These are phyloP conservation scores for Sebastiscus tertius DNA, from an alignment of 2,797 vertebrate species.

Conservation along the genomic window DNA sequence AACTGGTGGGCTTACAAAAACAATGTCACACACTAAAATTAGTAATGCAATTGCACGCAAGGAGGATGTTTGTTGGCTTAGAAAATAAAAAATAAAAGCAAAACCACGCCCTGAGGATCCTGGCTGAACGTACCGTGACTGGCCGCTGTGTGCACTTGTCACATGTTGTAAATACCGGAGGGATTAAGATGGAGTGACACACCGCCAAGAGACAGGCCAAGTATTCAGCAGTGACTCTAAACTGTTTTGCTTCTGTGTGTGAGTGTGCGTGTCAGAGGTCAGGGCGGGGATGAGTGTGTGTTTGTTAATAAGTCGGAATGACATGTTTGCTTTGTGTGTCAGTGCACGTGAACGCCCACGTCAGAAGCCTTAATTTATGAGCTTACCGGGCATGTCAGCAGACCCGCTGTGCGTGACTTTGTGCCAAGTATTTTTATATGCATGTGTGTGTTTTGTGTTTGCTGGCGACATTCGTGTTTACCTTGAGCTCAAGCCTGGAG, in stretches of 20 bases:
- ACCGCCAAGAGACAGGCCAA: not conserved
- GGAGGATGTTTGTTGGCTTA: not conserved
- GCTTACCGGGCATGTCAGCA: slow-evolving; percentile 10
- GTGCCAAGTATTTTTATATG: slow-evolving; percentile 6
- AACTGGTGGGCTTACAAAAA: not conserved
- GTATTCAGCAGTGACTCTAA: slow-evolving; percentile 23
- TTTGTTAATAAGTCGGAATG: slow-evolving; percentile 16
- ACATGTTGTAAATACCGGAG: slow-evolving; percentile 45
- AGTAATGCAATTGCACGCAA: not conserved
- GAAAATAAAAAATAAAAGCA: not conserved
- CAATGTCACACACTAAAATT: not conserved
- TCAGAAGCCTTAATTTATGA: slow-evolving; percentile 30
- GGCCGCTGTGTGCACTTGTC: slow-evolving; percentile 21
- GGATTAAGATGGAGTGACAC: slow-evolving; percentile 41
- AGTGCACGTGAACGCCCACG: not conserved
- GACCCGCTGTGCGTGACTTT: not conserved
- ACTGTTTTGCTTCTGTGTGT: slow-evolving; percentile 18
- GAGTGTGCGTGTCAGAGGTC: slow-evolving; percentile 15
- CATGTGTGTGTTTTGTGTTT: not conserved
- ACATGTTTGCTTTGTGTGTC: slow-evolving; percentile 51
- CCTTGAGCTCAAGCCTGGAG: slow-evolving; percentile 39
- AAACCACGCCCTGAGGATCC: slow-evolving; percentile 7
- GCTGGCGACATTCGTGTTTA: slow-evolving; percentile 43
- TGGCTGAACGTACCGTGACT: not conserved
- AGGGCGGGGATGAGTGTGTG: not conserved